phyloP scores from a whole-genome alignment of 2,797 vertebrate species.

The Gallinago solitaria region DNA sequence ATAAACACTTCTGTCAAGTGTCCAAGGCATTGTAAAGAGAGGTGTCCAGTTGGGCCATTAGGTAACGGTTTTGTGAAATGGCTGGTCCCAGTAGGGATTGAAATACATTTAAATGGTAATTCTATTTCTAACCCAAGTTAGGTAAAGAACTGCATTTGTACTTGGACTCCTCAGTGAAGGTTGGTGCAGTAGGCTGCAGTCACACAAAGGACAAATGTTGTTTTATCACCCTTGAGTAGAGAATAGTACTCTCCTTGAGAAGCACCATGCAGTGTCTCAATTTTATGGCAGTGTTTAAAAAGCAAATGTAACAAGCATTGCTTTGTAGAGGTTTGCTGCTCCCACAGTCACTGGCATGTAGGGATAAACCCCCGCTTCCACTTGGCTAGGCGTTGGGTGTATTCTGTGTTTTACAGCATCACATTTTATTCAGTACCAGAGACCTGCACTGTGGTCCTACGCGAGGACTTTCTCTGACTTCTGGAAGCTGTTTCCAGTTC shows the following conservation, averaged over 20 bases:
- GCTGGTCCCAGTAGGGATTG: background rate
- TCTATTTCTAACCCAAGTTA: background rate
- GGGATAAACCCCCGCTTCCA: background rate
- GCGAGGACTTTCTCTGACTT: background rate
- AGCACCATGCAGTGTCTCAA: background rate
- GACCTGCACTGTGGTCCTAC: background rate
- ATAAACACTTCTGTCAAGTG: background rate
- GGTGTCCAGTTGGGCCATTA: background rate
- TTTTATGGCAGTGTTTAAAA: background rate
- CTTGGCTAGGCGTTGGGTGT: accelerated
- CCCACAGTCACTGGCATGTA: background rate
- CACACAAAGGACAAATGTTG: background rate
- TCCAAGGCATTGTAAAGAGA: background rate
- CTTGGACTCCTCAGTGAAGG: background rate
- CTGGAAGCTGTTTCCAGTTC: background rate
- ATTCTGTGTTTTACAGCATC: background rate
- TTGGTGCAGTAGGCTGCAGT: background rate
- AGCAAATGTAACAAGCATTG: no score
- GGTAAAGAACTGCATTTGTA: background rate
- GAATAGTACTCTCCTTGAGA: background rate
- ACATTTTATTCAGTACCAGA: background rate
- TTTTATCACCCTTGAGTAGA: background rate
- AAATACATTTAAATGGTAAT: background rate
- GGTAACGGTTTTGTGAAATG: background rate
- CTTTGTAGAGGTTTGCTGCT: background rate